phyloP scores from a whole-genome alignment of 2,888 invertebrate species.

The Tetheella fluctuosa region DNA sequence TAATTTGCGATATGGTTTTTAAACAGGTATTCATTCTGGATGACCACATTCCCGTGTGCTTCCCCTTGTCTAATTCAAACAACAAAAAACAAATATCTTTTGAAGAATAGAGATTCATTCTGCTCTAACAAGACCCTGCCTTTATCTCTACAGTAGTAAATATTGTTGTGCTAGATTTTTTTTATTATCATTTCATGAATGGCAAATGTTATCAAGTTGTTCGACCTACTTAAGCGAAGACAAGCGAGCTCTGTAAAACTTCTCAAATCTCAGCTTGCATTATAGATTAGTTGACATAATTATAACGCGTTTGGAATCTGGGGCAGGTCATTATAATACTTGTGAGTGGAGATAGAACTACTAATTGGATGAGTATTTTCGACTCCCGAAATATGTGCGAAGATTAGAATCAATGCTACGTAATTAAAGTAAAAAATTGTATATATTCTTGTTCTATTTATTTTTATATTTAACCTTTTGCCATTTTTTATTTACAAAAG shows the following conservation, averaged over 20 bases:
- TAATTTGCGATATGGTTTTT: not conserved
- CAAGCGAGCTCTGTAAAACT: conserved; percentile 18
- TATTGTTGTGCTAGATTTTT: conserved; percentile 21
- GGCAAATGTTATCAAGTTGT: conserved; percentile 19
- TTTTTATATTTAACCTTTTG: too few species aligned
- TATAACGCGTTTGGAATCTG: conserved; percentile 26
- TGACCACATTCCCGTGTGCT: too few species aligned
- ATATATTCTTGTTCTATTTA: too few species aligned
- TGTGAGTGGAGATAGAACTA: not conserved
- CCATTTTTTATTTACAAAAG: too few species aligned
- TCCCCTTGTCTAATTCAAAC: not conserved
- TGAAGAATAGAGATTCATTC: not conserved
- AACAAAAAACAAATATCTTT: too few species aligned
- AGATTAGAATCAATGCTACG: not conserved
- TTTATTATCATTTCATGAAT: conserved; percentile 20
- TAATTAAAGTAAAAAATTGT: too few species aligned
- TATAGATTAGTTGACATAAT: conserved; percentile 45
- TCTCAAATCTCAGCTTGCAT: conserved; percentile 25
- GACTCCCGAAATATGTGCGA: too few species aligned
- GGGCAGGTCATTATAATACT: conserved; percentile 26
- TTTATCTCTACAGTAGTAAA: conserved; percentile 11
- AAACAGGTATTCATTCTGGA: not conserved
- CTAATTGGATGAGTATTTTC: not conserved
- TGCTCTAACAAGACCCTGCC: not conserved
- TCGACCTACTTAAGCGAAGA: not conserved